These are phyloP conservation scores for Pycnomerus fuliginosus DNA, from an alignment of 2,888 invertebrate species.

Conservation along the genomic window DNA sequence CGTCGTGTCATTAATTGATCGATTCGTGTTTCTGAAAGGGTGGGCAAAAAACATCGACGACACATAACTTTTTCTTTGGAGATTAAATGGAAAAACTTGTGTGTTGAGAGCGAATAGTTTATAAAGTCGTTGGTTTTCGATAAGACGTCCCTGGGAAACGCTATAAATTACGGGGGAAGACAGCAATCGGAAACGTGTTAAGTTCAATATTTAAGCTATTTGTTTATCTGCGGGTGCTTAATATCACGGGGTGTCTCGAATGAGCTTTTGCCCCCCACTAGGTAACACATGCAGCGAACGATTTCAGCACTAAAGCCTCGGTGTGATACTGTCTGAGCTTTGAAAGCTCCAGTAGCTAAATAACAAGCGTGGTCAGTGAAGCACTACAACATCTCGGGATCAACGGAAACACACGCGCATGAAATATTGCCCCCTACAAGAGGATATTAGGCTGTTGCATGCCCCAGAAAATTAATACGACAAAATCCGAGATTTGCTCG, in stretches of 20 bases:
- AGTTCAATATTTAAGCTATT: conserved; percentile 43
- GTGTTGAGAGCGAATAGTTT: conserved; percentile 8
- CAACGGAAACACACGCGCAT: conserved; percentile 1
- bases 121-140: conserved; percentile 8
- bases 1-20: conserved; percentile 16
- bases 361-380: conserved; percentile 7
- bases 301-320: conserved; percentile 21
- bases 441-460: no score
- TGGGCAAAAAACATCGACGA: no score
- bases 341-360: conserved; percentile 14
- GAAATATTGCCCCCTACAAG: no score
- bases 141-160: conserved; percentile 1
- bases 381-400: conserved; percentile 3
- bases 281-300: conserved; percentile 40
- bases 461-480: no score
- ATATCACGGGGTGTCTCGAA: conserved; percentile 35
- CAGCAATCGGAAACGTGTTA: conserved; percentile 41
- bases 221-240: conserved; percentile 38
- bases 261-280: conserved; percentile 36
- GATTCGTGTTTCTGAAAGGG: conserved; percentile 10
- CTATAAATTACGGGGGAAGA: conserved; percentile 8
- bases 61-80: conserved; percentile 18
- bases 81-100: conserved; percentile 9
- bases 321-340: conserved; percentile 18
- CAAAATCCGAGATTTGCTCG: no score